These are phyloP conservation scores for Dione juno DNA, from an alignment of 2,888 invertebrate genomes.

Conservation along the genomic window DNA sequence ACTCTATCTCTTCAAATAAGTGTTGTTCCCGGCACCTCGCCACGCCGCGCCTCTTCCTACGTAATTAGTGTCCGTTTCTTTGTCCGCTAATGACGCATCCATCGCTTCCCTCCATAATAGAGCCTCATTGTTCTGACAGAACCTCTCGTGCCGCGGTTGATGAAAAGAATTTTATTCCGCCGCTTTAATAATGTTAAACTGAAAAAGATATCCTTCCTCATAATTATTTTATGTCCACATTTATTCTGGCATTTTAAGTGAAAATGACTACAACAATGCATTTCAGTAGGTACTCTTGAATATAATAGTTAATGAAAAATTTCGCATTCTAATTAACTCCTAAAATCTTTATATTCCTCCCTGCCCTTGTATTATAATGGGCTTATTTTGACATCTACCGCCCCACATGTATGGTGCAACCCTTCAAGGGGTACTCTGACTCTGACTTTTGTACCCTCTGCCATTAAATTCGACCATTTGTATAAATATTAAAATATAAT, in stretches of 20 bases:
- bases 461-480: conserved; percentile 25
- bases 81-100: conserved; percentile 28
- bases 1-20: conserved; percentile 20
- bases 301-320: not conserved
- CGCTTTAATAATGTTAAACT: conserved; percentile 11
- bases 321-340: not conserved
- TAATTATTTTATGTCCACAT: conserved; percentile 6
- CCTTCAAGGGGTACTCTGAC: conserved; percentile 1
- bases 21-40: conserved; percentile 7
- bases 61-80: conserved; percentile 28
- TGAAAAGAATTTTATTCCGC: conserved; percentile 24
- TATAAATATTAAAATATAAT: conserved; percentile 31
- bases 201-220: conserved; percentile 10
- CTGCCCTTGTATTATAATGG: not conserved
- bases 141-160: conserved; percentile 7
- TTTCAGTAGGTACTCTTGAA: not conserved
- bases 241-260: not conserved
- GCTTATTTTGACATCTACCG: conserved; percentile 13
- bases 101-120: conserved; percentile 18
- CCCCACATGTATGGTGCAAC: conserved; percentile 4
- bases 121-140: conserved; percentile 26
- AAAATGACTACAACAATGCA: not conserved
- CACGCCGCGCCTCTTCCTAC: not conserved
- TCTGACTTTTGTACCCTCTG: conserved; percentile 7
- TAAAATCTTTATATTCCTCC: not conserved